Base-by-base conservation (phyloP, 2,113 vertebrate genomes). In the Sitta europaea region DNA sequence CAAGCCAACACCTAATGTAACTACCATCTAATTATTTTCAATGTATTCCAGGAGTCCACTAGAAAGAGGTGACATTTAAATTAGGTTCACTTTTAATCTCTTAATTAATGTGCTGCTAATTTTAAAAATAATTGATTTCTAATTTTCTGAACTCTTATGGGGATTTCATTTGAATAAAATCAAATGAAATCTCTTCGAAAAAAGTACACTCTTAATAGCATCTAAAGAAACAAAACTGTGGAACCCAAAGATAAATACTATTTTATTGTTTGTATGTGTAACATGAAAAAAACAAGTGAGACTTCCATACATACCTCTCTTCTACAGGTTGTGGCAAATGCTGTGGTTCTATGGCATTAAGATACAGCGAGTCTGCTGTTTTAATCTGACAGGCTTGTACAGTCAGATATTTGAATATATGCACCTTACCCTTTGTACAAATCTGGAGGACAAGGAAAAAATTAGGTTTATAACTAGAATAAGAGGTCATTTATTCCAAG, bases 381-480 rank as follows among this genome's bases (percentile, higher is more conserved):
- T 99, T 99, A 47, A 98, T 98, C 90, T 99, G 99, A 97, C 99
- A 99, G 0, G 99, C 99, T 85, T 99, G 99, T 51, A 99, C 98
- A 91, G 97, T 98, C 96, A 99, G 98, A 62, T 99, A 99, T 95
- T 99, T 99, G 96, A 99, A 99, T 97, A 99, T 99, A 97, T 99
- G 99, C 86, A 99, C 98, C 97, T 98, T 99, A 12, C 99, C 99
- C 96, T 99, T 99, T 48, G 99, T 98, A 93, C 99, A 99, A 96
- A 99, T 99, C 99, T 99, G 96, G 29, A 40, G 55, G 71, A 90
- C 54, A 94, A 67, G 19, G 22, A 55, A 86, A 81, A 59, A 36
- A 31, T 11, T 48, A 84, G 3, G 3, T 74, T 87, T 68, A 31
- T 31, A 85, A 38, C 3, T 24, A 61, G 7, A 90, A 88, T 12